These are phyloP conservation scores for Siniperca scherzeri DNA, from an alignment of 2,797 vertebrate genomes.

Conservation along the genomic window DNA sequence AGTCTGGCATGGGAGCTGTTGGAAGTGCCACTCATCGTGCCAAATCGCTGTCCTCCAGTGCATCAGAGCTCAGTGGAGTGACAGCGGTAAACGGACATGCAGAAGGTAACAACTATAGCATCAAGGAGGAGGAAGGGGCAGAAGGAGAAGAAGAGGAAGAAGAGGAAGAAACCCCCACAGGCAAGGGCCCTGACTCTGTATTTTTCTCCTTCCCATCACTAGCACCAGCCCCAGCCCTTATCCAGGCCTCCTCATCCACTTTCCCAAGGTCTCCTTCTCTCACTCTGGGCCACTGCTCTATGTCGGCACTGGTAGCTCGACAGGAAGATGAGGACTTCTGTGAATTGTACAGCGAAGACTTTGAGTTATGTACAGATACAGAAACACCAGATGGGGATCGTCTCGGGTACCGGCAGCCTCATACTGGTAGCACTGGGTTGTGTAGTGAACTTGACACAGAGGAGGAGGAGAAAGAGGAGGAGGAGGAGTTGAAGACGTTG, in stretches of 20 bases:
- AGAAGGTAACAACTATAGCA: slow-evolving; percentile 94
- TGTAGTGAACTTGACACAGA: slow-evolving; percentile 86
- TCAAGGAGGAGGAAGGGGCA: slow-evolving; percentile 94
- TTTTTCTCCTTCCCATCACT: slow-evolving; percentile 84
- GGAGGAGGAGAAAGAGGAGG: slow-evolving; percentile 84
- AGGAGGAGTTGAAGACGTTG: slow-evolving; percentile 79
- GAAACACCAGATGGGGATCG: slow-evolving; percentile 86
- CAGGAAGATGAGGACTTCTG: slow-evolving; percentile 98
- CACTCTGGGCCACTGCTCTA: slow-evolving; percentile 92
- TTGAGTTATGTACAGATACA: slow-evolving; percentile 89
- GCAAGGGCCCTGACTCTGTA: slow-evolving; percentile 79
- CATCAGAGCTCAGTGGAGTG: slow-evolving; percentile 92
- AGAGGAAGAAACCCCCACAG: slow-evolving; percentile 78
- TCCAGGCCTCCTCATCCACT: slow-evolving; percentile 58
- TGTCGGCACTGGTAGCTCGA: slow-evolving; percentile 91
- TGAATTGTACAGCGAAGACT: slow-evolving; percentile 95
- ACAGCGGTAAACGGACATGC: slow-evolving; percentile 91
- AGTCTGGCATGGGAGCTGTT: slow-evolving; percentile 84
- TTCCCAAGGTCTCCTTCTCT: slow-evolving; percentile 79
- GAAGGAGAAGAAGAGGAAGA: slow-evolving; percentile 87
- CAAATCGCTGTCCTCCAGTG: slow-evolving; percentile 95
- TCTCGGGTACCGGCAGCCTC: slow-evolving; percentile 85
- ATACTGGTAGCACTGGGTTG: slow-evolving; percentile 88
- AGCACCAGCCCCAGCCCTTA: slow-evolving; percentile 71
- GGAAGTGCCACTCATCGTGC: slow-evolving; percentile 87